A percentile compares a stretch with the other conserved stretches of the same genome.
Conservation (phyloP, 30 jellyfish, hydroid and myxozoan genomes). For the Turritopsis rubra region DNA sequence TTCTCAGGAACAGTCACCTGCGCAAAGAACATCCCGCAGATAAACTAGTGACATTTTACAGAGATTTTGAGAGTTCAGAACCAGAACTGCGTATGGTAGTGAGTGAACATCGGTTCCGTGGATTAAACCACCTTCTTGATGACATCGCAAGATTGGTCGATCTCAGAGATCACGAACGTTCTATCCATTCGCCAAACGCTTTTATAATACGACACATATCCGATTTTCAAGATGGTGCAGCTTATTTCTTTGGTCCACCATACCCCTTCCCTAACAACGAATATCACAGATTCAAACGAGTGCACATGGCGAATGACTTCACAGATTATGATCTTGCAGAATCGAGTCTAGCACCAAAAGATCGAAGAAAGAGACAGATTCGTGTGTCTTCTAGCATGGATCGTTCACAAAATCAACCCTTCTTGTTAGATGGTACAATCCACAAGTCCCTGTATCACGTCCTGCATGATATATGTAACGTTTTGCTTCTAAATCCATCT, state of each 20-base stretch:
- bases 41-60: constrained; percentile 57
- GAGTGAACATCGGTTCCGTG: constrained; percentile 37
- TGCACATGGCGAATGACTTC: not conserved
- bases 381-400: not conserved
- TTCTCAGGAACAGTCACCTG: not conserved
- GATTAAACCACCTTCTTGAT: constrained; percentile 32
- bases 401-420: not conserved
- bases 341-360: not conserved
- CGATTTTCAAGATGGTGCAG: constrained; percentile 71
- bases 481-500: not conserved
- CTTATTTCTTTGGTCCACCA: constrained; percentile 47
- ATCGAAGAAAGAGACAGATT: not conserved
- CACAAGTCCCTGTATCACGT: not conserved
- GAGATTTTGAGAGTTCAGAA: constrained; percentile 49
- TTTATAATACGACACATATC: constrained; percentile 19
- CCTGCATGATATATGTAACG: not conserved
- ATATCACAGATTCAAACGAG: constrained; percentile 5
- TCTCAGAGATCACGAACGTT: constrained; percentile 43
- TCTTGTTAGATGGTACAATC: not conserved
- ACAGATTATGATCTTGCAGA: constrained; percentile 21
- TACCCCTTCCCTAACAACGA: not conserved
- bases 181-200: constrained; percentile 36
- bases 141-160: constrained; percentile 42
- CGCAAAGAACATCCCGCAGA: constrained; percentile 15
- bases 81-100: constrained; percentile 57